Percentiles rank a stretch among this genome's conserved stretches.
phyloP scores from a whole-genome alignment of 2,888 invertebrate species.

The Phaedon cochleariae region DNA sequence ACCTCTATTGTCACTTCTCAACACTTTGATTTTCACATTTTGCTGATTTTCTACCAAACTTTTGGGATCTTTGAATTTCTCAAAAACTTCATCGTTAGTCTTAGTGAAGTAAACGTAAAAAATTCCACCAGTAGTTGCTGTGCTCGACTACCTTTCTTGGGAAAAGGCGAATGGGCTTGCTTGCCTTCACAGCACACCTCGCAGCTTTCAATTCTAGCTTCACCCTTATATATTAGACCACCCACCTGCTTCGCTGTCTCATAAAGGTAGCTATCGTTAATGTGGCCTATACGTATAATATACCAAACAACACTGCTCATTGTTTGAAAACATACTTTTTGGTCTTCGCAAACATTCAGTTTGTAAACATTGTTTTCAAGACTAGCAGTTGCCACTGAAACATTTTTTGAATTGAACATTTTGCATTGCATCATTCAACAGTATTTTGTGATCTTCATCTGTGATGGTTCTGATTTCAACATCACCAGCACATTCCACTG shows the following conservation, averaged over 20 bases:
- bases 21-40: no score
- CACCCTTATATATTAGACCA: no score
- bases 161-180: constrained; percentile 44
- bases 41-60: constrained; percentile 43
- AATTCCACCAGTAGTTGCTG: constrained; percentile 23
- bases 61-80: constrained; percentile 39
- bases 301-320: no score
- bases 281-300: no score
- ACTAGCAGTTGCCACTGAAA: no score
- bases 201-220: background rate
- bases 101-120: constrained; percentile 42
- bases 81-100: constrained; percentile 17
- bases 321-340: no score
- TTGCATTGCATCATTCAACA: no score
- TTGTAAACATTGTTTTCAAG: no score
- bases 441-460: background rate
- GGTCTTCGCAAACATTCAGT: no score
- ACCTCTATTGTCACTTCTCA: constrained; percentile 31
- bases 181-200: constrained; percentile 43
- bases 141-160: constrained; percentile 19
- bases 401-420: background rate
- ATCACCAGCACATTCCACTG: constrained; percentile 27
- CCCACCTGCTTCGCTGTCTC: no score
- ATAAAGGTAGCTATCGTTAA: no score
- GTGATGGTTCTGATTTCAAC: background rate